Conservation (phyloP, 2,888 invertebrate genomes). For the Coelopa pilipes region DNA sequence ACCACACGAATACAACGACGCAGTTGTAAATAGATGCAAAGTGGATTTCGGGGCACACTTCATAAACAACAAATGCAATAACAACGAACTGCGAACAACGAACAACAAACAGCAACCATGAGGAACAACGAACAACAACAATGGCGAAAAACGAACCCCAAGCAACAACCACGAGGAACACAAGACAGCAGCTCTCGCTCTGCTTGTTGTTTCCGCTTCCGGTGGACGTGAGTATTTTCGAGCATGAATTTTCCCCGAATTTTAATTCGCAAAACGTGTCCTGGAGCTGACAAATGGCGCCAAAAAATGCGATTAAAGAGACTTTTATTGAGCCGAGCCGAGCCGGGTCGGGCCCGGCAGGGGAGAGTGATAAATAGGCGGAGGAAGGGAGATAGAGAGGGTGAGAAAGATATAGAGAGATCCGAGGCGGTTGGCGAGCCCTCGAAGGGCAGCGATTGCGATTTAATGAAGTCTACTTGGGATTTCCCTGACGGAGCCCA, state of each 20-base stretch:
- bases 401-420: no score
- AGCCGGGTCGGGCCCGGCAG: no score
- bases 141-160: no score
- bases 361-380: no score
- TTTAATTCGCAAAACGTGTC: conserved; percentile 9
- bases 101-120: background rate
- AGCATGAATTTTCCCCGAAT: background rate
- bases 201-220: background rate
- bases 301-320: background rate
- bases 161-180: no score
- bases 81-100: background rate
- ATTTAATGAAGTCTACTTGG: no score
- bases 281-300: background rate
- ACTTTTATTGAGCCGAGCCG: no score
- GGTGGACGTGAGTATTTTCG: background rate
- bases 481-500: no score
- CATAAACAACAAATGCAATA: conserved; percentile 14
- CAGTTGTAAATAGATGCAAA: conserved; percentile 18
- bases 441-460: no score
- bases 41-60: conserved; percentile 22
- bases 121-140: background rate
- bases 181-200: no score
- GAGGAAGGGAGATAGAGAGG: no score
- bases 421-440: no score
- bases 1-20: conserved; percentile 2